These are phyloP conservation scores for Campodea augens DNA, from an alignment of 1,140 invertebrate genomes.

Conservation along the genomic window DNA sequence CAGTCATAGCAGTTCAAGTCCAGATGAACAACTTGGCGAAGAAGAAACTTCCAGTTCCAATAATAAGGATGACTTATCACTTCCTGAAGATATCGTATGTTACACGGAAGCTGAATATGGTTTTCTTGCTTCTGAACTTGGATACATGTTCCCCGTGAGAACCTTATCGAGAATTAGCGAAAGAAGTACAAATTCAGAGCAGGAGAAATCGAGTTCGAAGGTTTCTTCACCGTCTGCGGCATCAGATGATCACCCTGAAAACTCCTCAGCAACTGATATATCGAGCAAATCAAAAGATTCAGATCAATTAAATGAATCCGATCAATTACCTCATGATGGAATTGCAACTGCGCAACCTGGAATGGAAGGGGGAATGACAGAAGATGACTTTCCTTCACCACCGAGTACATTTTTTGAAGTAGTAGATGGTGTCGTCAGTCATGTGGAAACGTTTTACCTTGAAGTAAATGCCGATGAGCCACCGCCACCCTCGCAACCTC, in stretches of 20 bases:
- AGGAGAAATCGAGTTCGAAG: constrained; percentile 37
- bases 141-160: constrained; percentile 36
- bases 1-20: neutral
- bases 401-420: constrained; percentile 14
- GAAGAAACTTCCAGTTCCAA: constrained; percentile 31
- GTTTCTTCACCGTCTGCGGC: neutral
- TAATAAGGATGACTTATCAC: constrained; percentile 31
- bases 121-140: neutral
- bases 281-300: constrained; percentile 10
- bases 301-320: constrained; percentile 44
- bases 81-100: neutral
- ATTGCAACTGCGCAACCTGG: too few species aligned
- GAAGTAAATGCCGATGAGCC: constrained; percentile 48
- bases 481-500: neutral
- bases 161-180: constrained; percentile 71
- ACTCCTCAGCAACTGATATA: constrained; percentile 3
- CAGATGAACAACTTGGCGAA: constrained; percentile 21
- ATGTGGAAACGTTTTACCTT: constrained; percentile 66
- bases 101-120: neutral
- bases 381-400: constrained; percentile 15
- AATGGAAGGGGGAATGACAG: too few species aligned
- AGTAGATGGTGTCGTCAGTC: constrained; percentile 37
- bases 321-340: constrained; percentile 42
- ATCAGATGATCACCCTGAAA: neutral
- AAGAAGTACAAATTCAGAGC: constrained; percentile 65